phyloP scores from a whole-genome alignment of 2,113 vertebrate species.

The Microcebus lehilahytsara region DNA sequence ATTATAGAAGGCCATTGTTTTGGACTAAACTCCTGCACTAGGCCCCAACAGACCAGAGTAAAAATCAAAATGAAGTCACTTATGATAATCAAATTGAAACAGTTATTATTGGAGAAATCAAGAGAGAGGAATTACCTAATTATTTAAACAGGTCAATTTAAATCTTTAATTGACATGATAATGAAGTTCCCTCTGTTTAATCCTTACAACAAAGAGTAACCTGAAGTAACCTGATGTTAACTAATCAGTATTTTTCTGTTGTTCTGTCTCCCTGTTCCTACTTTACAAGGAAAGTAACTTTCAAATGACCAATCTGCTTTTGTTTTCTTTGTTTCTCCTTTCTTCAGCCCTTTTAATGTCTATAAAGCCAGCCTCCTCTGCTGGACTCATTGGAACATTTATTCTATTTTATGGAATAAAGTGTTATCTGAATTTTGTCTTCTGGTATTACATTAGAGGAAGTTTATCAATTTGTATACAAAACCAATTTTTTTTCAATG shows the following conservation, averaged over 20 bases:
- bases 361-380: neutral
- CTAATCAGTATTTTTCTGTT: neutral
- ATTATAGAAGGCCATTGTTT: neutral
- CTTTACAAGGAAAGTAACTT: neutral
- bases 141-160: neutral
- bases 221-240: neutral
- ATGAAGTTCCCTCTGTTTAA: neutral
- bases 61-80: neutral
- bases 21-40: neutral
- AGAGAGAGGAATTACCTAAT: neutral
- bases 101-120: neutral
- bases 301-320: neutral
- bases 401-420: neutral
- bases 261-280: neutral
- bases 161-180: neutral
- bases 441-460: neutral
- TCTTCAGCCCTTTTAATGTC: neutral
- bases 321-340: neutral
- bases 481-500: neutral
- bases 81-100: neutral
- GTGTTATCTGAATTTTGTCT: neutral
- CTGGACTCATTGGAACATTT: neutral
- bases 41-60: neutral
- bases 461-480: neutral
- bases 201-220: neutral